Conservation (phyloP, 2,113 vertebrate genomes). For the Epinephelus lanceolatus region DNA sequence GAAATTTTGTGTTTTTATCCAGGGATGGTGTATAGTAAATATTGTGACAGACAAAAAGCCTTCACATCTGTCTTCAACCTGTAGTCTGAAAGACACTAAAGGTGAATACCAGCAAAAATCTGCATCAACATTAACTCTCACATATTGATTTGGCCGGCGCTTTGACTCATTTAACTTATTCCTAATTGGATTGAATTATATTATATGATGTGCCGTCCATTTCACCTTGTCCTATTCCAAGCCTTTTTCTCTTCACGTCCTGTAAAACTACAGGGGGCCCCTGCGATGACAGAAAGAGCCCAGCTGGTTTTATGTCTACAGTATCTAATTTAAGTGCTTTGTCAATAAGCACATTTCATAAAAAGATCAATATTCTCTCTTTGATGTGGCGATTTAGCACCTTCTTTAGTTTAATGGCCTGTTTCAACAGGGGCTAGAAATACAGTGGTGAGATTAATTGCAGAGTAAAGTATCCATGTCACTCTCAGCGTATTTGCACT, state of each 20-base stretch:
- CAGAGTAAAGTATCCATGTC: constrained; percentile 67
- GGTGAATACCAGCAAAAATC: background rate
- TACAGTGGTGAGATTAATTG: constrained; percentile 82
- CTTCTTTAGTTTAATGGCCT: constrained; percentile 76
- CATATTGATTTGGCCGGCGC: background rate
- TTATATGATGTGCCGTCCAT: background rate
- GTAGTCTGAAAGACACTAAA: background rate
- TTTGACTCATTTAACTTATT: background rate
- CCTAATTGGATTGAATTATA: background rate
- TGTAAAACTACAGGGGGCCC: constrained; percentile 11
- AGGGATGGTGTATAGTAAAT: background rate
- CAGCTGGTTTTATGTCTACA: constrained; percentile 70
- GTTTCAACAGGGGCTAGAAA: constrained; percentile 68
- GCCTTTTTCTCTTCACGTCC: background rate
- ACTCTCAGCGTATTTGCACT: constrained; percentile 68
- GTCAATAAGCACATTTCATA: constrained; percentile 84
- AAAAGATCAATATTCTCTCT: constrained; percentile 76
- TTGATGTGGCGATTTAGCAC: constrained; percentile 80
- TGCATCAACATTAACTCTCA: background rate
- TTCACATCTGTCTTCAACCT: background rate
- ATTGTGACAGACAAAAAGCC: background rate
- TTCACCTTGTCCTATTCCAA: background rate
- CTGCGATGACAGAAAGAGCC: constrained; percentile 39
- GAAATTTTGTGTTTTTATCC: background rate
- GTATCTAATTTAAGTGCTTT: constrained; percentile 78